phyloP scores from a whole-genome alignment of 1,140 invertebrate genomes.

The Pseudoatta argentina region DNA sequence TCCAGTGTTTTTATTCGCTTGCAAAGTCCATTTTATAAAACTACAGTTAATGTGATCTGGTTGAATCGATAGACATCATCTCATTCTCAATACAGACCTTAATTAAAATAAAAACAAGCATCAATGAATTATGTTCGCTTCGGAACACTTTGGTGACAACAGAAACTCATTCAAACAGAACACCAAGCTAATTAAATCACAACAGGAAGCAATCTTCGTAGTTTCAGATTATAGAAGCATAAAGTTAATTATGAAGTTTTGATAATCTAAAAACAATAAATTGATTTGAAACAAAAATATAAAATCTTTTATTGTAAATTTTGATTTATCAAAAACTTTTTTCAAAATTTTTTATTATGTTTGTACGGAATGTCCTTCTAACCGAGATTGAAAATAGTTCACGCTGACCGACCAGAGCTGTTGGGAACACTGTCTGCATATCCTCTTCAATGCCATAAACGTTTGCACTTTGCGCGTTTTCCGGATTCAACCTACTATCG shows the following conservation, averaged over 20 bases:
- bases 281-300: not conserved
- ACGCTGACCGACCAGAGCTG: constrained; percentile 53
- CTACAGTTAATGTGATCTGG: constrained; percentile 9
- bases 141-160: constrained; percentile 8
- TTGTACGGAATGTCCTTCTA: not conserved
- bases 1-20: constrained; percentile 29
- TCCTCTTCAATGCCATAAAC: constrained; percentile 28
- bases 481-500: constrained; percentile 36
- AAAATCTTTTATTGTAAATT: not conserved
- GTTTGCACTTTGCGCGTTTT: constrained; percentile 45
- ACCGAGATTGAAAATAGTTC: constrained; percentile 65
- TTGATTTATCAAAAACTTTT: constrained; percentile 4
- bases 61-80: constrained; percentile 21
- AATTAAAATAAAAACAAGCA: not conserved
- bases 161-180: not conserved
- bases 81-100: constrained; percentile 8
- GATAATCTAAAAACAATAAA: not conserved
- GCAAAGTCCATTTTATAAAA: constrained; percentile 17
- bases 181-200: constrained; percentile 16
- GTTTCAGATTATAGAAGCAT: not conserved
- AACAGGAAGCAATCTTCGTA: not conserved
- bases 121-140: constrained; percentile 17
- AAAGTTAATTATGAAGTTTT: not conserved
- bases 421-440: not conserved
- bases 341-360: not conserved